Base-by-base conservation (phyloP, 37 sponge, comb jelly and placozoan species). In the Chondrilla cf. caribensis region DNA sequence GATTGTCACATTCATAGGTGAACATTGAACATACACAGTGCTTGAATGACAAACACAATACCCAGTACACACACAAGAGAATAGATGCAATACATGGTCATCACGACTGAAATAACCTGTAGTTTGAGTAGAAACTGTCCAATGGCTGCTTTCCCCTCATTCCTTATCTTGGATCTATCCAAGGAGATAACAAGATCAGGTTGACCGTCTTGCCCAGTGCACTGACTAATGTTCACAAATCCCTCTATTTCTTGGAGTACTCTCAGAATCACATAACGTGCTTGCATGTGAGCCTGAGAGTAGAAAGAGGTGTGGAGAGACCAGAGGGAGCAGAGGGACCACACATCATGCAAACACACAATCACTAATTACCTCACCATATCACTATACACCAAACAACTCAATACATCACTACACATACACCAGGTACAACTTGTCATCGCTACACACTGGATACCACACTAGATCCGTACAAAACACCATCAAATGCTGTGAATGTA, bases 211-310 rank as follows among this genome's bases (percentile, higher is more conserved):
- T 32, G 64, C 17, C 85, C 92, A 0, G 36, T 40, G 37, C 39
- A 51, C 40, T 72, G 24, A 21, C 80, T 44, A 14, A 96, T 76
- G 8, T 58, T 71, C 43, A 95, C 96, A n/a, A 90, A 38, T 14
- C 87, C 90, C 21, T 64, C 79, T 33, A 79, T 84, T 37, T 90
- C 91, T 81, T 87, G 41, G 31, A 96, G 77, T 28, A 96, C 92
- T 24, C 86, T 89, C 35, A 93, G 82, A 29, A 96, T 96, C n/a
- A 93, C 97, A 84, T 89, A 88, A 2, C 97, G 86, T 31, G 92
- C 97, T 70, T 93, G 94, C 97, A 96, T 96, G 89, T 96, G 97
- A 64, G 97, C 97, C 96, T 95, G 70, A 2, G 38, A n/a, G 64
- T 5, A 38, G 29, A 78, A 42, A 42, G 78, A 43, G 11, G 73